These are phyloP conservation scores for Halcyon leucocephala DNA, from an alignment of 2,797 vertebrate genomes.

Conservation along the genomic window DNA sequence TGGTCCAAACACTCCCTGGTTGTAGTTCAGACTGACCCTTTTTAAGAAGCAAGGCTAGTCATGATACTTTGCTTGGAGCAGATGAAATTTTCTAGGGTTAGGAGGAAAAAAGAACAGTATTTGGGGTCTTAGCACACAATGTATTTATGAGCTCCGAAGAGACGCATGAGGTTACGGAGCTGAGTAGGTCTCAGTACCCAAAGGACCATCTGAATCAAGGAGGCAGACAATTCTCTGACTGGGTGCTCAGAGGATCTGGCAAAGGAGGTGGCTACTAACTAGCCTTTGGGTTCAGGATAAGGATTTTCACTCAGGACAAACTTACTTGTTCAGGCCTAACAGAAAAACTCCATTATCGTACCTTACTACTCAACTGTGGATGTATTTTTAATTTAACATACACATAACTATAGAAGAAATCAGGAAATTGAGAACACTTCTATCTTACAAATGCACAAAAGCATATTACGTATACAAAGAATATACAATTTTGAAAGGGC, in stretches of 20 bases:
- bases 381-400: background rate
- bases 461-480: conserved; percentile 56
- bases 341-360: background rate
- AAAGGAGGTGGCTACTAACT: background rate
- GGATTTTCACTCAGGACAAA: conserved; percentile 3
- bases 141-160: background rate
- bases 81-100: background rate
- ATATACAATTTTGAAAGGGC: conserved; percentile 30
- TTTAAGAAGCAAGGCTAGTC: background rate
- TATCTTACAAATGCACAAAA: conserved; percentile 40
- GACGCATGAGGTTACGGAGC: background rate
- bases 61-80: background rate
- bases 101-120: background rate
- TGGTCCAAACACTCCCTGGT: background rate
- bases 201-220: background rate
- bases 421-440: conserved; percentile 27
- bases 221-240: background rate
- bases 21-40: background rate
- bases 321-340: background rate
- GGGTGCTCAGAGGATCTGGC: background rate
- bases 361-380: background rate
- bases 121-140: background rate
- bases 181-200: background rate
- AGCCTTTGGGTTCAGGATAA: background rate
- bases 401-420: background rate